Conservation (phyloP, 2,797 vertebrate genomes). For the Paramormyrops hopkinsi region DNA sequence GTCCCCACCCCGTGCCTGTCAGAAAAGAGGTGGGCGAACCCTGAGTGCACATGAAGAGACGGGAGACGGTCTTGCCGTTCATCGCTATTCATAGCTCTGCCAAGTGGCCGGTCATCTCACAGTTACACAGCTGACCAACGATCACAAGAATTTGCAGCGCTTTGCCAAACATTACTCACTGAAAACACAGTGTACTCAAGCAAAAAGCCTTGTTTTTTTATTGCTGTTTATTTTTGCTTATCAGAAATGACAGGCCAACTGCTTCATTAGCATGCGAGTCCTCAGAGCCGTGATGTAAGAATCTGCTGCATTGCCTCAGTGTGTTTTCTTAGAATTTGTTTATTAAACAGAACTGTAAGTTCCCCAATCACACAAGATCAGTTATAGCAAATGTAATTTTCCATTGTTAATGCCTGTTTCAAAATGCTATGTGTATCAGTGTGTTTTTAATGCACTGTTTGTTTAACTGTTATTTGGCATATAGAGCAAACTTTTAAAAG, state of each 20-base stretch:
- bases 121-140: conserved; percentile 15
- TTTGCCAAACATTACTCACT: conserved; percentile 18
- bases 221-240: conserved; percentile 1
- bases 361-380: not conserved
- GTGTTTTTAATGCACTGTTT: not conserved
- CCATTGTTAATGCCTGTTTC: not conserved
- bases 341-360: conserved; percentile 7
- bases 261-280: not conserved
- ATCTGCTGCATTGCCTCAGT: not conserved
- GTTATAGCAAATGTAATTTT: not conserved
- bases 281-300: not conserved
- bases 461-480: not conserved
- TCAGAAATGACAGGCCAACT: not conserved
- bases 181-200: conserved; percentile 16
- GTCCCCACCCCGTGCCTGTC: not conserved
- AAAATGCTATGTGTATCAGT: not conserved
- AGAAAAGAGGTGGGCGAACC: not conserved
- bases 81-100: not conserved
- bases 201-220: not conserved
- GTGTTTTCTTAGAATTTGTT: not conserved
- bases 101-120: not conserved
- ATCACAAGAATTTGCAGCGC: not conserved
- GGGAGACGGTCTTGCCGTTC: not conserved
- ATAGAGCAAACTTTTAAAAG: not conserved
- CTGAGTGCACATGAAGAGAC: not conserved